Percentiles rank a stretch among this genome's conserved stretches.
Evolutionary conservation across 2,113 vertebrate species (phyloP).

Genomic region (Arizona elegans): DNA sequence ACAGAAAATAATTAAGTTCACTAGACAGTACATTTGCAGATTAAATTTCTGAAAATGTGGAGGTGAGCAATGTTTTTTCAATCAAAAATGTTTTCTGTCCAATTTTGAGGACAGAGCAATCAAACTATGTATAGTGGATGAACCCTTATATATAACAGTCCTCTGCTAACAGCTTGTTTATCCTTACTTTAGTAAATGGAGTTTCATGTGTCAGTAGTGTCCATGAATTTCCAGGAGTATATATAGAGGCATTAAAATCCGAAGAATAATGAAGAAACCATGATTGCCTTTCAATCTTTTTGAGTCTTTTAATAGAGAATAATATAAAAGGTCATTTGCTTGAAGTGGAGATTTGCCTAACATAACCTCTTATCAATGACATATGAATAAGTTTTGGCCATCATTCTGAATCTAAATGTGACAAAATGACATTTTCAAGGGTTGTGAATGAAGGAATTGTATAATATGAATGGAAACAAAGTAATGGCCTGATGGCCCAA

Average conservation of each 20-base stretch:
- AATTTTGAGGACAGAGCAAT: neutral
- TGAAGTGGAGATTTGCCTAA: neutral
- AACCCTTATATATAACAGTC: neutral
- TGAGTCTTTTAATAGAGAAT: neutral
- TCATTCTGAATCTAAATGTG: neutral
- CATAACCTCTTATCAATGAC: neutral
- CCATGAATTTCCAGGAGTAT: neutral
- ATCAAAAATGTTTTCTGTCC: neutral
- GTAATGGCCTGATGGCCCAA: slow-evolving; percentile 4
- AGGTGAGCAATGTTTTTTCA: neutral
- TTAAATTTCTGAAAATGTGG: neutral
- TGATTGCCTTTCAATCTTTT: neutral
- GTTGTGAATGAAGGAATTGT: neutral
- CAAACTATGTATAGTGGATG: neutral
- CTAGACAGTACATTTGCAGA: neutral
- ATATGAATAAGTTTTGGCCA: neutral
- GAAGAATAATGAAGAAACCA: neutral
- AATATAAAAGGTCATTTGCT: neutral
- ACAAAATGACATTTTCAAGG: neutral
- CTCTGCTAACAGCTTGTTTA: neutral
- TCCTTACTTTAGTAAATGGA: neutral
- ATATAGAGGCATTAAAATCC: neutral
- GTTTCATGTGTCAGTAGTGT: neutral
- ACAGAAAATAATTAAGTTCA: neutral
- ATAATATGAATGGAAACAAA: neutral